Base-by-base conservation (phyloP, 1,140 invertebrate species). In the Leucophenga varia region DNA sequence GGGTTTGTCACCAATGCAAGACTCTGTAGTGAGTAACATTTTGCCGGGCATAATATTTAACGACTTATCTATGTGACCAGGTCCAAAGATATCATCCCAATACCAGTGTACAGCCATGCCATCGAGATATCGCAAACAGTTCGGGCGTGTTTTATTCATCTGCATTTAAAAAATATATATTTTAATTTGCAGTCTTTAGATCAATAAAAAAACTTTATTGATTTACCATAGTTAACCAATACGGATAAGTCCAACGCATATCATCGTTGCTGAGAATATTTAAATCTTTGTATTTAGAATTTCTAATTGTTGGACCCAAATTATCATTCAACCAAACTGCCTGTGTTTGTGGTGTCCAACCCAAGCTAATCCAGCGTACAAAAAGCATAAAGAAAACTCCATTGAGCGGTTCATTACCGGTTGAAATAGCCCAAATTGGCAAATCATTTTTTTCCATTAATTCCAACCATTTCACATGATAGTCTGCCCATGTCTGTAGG, bases 81-180 rank as follows among this genome's bases (percentile, higher is more conserved):
- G 55, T 2, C 83, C 76, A 5, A 81, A 71, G 3, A 84, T 45
- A 2, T 60, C 59, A 75, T 93, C 86, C 34, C 64, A 79, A 68
- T 87, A 95, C 86, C 87, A 95, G 72, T 95, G 92, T 8, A 93
- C 76, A 3, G 78, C 86, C 3, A 93, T 78, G n/a, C 90, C 91
- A 59, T 86, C 81, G 13, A 92, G 77, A 68, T 88, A 93, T 17
- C 86, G 61, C 19, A 80, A 59, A 0, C 82, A 81, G 36, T 78
- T 61, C 0, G 78, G 70, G 30, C 86, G 77, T 9, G 65, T 57
- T 2, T 78, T 55, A 5, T 86, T 65, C 83, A 81, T 75, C 78
- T 80, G 45, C 6, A 52, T 43, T 21, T 16, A 6, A 12, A 12
- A 13, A 7, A 13, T 37, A 53, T 55, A 10, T 25, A 10, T 10